Percentiles rank a stretch among this genome's conserved stretches.
phyloP scores from a whole-genome alignment of 1,140 invertebrate species.

The Pollicipes pollicipes region DNA sequence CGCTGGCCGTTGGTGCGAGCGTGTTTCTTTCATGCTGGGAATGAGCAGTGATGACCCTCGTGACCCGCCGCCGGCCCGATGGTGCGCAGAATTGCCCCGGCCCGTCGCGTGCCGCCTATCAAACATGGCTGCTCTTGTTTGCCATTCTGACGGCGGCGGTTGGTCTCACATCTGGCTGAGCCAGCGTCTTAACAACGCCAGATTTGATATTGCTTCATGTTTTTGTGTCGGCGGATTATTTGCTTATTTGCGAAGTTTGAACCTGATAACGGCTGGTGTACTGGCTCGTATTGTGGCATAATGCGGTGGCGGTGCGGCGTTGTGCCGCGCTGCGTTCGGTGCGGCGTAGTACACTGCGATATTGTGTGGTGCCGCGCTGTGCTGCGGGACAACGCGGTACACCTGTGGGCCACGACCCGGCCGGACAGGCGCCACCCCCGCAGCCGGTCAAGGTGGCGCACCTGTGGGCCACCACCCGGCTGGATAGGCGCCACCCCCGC shows the following conservation, averaged over 20 bases:
- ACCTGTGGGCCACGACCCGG: not conserved
- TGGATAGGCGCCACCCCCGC: no score
- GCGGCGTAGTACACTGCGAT: no score
- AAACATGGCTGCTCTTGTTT: not conserved
- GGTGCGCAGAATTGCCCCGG: no score
- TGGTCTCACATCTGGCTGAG: not conserved
- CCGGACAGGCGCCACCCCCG: not conserved
- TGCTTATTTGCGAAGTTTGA: not conserved
- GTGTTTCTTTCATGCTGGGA: not conserved
- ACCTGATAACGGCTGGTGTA: not conserved
- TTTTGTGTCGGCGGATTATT: not conserved
- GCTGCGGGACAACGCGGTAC: no score
- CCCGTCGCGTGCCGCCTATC: not conserved
- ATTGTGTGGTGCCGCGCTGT: not conserved
- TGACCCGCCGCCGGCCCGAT: no score
- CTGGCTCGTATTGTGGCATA: no score
- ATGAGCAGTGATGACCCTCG: no score
- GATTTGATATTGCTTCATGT: not conserved
- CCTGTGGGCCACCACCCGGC: no score
- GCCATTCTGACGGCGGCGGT: not conserved
- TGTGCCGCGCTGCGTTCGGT: no score
- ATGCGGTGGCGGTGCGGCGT: no score
- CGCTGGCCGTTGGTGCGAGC: not conserved
- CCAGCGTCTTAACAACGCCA: not conserved
- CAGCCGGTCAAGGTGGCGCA: no score